Conservation (phyloP, 2,113 vertebrate species). For the Lagopus leucura region DNA sequence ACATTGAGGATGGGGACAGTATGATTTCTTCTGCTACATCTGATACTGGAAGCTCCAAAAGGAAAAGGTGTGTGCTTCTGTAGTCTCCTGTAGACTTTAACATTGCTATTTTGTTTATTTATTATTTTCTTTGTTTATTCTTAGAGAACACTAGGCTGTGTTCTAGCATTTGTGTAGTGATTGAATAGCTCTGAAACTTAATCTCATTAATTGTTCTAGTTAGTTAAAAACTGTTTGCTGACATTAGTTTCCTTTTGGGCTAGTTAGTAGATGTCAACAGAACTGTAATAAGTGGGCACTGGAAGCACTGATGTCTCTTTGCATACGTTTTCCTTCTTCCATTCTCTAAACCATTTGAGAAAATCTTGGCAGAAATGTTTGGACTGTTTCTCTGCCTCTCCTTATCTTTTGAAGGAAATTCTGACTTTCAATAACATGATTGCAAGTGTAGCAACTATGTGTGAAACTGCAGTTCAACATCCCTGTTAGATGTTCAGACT, state of each 20-base stretch:
- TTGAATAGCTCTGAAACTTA: not conserved
- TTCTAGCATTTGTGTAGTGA: not conserved
- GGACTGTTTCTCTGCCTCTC: not conserved
- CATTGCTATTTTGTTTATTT: not conserved
- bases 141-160: not conserved
- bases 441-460: not conserved
- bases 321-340: not conserved
- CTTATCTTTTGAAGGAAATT: not conserved
- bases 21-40: constrained; percentile 96
- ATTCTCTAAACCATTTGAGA: not conserved
- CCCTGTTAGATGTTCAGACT: constrained; percentile 43
- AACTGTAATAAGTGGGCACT: not conserved
- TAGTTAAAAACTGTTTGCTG: not conserved
- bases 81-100: not conserved
- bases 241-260: not conserved
- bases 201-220: not conserved
- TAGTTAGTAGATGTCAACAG: not conserved
- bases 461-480: constrained; percentile 13
- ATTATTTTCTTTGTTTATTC: not conserved
- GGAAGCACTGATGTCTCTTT: not conserved
- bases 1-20: constrained; percentile 94
- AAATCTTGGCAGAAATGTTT: not conserved
- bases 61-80: constrained; percentile 86
- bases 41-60: constrained; percentile 92
- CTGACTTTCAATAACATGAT: not conserved